phyloP scores from a whole-genome alignment of 2,797 vertebrate genomes.

The Meda fulgida region DNA sequence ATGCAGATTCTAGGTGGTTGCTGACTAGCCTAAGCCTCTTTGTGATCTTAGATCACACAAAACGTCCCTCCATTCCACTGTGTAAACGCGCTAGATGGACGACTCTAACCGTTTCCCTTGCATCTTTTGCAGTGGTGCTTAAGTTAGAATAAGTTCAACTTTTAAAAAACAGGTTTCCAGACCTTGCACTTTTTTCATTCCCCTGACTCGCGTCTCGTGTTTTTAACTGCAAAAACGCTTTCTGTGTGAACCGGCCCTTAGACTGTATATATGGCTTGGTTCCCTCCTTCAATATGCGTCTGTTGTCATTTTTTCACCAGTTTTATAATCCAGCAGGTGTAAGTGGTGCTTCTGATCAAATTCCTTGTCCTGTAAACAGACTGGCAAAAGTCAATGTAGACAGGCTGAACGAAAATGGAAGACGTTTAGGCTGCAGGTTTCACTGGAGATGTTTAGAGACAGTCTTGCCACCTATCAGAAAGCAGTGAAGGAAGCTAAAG shows the following conservation, averaged over 20 bases:
- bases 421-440: too few species aligned
- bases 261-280: not conserved
- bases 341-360: not conserved
- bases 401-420: too few species aligned
- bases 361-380: not conserved
- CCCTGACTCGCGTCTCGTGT: not conserved
- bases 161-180: not conserved
- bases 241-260: not conserved
- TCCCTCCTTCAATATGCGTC: not conserved
- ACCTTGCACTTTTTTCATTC: not conserved
- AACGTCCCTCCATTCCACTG: too few species aligned
- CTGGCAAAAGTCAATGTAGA: too few species aligned
- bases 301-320: not conserved
- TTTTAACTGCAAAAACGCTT: not conserved
- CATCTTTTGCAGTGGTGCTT: not conserved
- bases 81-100: too few species aligned
- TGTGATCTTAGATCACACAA: too few species aligned
- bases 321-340: not conserved
- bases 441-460: too few species aligned
- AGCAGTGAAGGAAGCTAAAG: too few species aligned
- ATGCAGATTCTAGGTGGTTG: not conserved
- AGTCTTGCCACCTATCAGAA: too few species aligned
- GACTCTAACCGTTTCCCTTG: not conserved
- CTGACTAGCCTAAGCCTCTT: not conserved
- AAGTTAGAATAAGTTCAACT: not conserved